Conservation (phyloP, 1,140 invertebrate species). For the Copidosoma floridanum region DNA sequence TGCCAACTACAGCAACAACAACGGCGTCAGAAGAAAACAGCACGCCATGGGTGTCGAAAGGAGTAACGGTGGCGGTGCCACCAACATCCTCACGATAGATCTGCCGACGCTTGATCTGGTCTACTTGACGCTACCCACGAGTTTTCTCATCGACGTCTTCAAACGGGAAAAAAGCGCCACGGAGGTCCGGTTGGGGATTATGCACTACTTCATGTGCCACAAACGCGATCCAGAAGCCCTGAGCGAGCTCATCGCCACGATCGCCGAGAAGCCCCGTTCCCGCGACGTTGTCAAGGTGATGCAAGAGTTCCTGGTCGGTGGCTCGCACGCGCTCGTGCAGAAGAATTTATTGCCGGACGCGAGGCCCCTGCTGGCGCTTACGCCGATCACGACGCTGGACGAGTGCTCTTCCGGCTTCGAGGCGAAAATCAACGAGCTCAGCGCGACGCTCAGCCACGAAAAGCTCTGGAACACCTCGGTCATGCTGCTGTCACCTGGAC, state of each 20-base stretch:
- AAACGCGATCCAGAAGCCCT: conserved; percentile 69
- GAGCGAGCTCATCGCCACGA: conserved; percentile 59
- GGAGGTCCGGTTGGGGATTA: conserved; percentile 71
- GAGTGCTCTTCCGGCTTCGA: conserved; percentile 56
- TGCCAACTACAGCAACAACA: conserved; percentile 27
- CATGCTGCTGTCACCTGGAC: conserved; percentile 78
- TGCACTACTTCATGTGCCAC: conserved; percentile 78
- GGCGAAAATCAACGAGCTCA: conserved; percentile 55
- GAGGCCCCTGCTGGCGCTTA: conserved; percentile 62
- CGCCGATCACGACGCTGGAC: conserved; percentile 69
- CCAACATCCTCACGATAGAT: conserved; percentile 60
- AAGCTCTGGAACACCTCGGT: conserved; percentile 76
- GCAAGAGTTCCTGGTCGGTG: conserved; percentile 75
- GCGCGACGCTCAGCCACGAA: conserved; percentile 63
- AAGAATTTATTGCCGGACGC: conserved; percentile 71
- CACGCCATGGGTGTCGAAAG: conserved; percentile 6
- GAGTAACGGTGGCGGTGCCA: neutral
- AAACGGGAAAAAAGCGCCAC: conserved; percentile 63
- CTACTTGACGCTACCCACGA: conserved; percentile 61
- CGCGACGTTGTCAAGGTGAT: conserved; percentile 63
- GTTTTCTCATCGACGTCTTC: conserved; percentile 67
- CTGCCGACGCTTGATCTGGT: conserved; percentile 70
- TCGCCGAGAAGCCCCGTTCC: conserved; percentile 57
- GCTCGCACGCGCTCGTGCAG: conserved; percentile 69
- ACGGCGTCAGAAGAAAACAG: no score